Conservation (phyloP, 2,113 vertebrate genomes). For the Ascaphus truei region DNA sequence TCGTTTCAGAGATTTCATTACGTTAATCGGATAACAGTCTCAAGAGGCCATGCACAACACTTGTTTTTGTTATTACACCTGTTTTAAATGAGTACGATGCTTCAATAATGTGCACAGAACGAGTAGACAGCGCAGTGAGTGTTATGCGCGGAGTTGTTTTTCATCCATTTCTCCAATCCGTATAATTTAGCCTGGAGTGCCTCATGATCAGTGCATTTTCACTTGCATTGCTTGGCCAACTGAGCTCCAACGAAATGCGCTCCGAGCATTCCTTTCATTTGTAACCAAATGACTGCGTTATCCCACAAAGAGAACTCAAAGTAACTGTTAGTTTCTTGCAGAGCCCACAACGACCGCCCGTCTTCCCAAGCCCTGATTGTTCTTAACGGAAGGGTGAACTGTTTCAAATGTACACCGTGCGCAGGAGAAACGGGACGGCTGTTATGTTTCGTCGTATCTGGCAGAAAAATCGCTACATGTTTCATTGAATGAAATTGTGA, state of each 20-base stretch:
- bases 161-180: background rate
- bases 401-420: too few species aligned
- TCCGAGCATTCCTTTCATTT: background rate
- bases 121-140: background rate
- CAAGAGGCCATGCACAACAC: background rate
- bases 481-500: too few species aligned
- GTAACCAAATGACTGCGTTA: background rate
- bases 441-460: too few species aligned
- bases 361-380: background rate
- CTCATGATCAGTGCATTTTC: background rate
- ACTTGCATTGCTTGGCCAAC: background rate
- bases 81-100: too few species aligned
- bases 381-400: too few species aligned
- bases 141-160: background rate
- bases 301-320: too few species aligned
- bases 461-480: too few species aligned
- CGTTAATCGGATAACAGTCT: too few species aligned
- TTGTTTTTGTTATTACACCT: background rate
- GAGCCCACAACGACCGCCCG: background rate
- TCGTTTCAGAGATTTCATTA: too few species aligned
- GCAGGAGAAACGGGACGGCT: too few species aligned
- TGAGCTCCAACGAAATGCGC: background rate
- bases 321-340: background rate
- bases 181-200: background rate
- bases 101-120: background rate